phyloP scores from a whole-genome alignment of 2,113 vertebrate genomes.

The Chunga burmeisteri region DNA sequence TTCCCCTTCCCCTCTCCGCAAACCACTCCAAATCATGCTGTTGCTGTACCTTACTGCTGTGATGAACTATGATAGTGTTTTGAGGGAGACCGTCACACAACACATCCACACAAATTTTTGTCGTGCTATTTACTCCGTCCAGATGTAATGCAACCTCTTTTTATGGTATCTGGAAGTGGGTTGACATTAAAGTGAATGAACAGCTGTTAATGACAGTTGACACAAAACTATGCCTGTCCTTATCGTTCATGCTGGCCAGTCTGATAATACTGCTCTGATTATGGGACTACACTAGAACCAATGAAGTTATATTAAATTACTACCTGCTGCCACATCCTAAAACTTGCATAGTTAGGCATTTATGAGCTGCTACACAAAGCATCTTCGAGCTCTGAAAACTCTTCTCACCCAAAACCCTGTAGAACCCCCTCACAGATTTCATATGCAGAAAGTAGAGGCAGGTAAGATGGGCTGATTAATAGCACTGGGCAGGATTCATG shows the following conservation, averaged over 20 bases:
- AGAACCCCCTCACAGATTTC: background rate
- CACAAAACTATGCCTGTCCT: background rate
- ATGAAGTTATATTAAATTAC: background rate
- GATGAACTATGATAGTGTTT: background rate
- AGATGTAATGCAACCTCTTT: background rate
- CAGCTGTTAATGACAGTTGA: background rate
- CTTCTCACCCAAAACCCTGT: background rate
- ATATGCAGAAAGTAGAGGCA: background rate
- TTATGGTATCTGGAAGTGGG: background rate
- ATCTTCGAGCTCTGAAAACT: background rate
- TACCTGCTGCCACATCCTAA: background rate
- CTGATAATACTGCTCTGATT: background rate
- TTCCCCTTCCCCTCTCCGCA: background rate
- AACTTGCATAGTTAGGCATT: background rate
- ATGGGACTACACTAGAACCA: background rate
- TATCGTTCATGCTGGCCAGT: background rate
- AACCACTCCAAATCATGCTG: background rate
- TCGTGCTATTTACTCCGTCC: background rate
- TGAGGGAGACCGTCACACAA: background rate
- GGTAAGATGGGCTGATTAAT: background rate
- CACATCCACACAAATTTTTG: background rate
- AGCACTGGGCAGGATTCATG: background rate
- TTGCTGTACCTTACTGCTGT: background rate
- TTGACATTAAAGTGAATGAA: background rate
- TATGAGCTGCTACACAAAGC: background rate